Evolutionary conservation across 2,113 vertebrate genomes (phyloP), one percentile per base, ranked within the genome.

Genomic region (Gasterosteus aculeatus): DNA sequence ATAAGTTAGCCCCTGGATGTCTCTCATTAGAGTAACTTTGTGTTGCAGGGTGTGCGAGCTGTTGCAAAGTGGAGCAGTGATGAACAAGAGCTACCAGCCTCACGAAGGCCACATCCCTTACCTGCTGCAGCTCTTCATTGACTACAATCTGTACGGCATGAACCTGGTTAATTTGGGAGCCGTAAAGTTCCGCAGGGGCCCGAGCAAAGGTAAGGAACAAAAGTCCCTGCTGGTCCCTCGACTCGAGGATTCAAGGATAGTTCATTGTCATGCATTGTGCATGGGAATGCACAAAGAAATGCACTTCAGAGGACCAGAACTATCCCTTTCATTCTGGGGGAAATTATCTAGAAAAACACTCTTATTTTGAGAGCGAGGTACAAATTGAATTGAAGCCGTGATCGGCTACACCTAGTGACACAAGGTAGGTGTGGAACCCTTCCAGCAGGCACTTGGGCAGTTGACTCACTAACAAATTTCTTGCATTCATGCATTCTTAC

Each of bases 91-190:
- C 85, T 98, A 96, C 87, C 98, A 99, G 94, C 96, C 98, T 81
- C 97, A 99, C 39, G 98, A 99, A 93, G 97, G 96, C 58, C 98
- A 99, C 94, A 95, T 99, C 90, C 97, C 98, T 87, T 99, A 95
- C 95, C 96, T 99, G 88, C 97, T 99, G 69, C 98, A 99, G 85
- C 95, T 99, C 91, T 99, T 99, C 91, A 99, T 99, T 81, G 98
- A 99, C 93, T 98, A 98, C 94, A 99, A 99, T 88, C 94, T 99
- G 70, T 98, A 98, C 77, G 98, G 98, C 92, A 99, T 99, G 98
- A 99, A 99, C 93, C 93, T 99, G 93, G 87, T 99, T 78, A 96
- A 96, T 88, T 85, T 99, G 90, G 95, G 94, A 78, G 96, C 97
- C 33, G 96, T 99, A 75, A 98, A 98, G 93, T 99, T 99, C 93